Evolutionary conservation across 2,797 vertebrate genomes (phyloP), one percentile per base, ranked within the genome.

Genomic region (Poecilia gillii): DNA sequence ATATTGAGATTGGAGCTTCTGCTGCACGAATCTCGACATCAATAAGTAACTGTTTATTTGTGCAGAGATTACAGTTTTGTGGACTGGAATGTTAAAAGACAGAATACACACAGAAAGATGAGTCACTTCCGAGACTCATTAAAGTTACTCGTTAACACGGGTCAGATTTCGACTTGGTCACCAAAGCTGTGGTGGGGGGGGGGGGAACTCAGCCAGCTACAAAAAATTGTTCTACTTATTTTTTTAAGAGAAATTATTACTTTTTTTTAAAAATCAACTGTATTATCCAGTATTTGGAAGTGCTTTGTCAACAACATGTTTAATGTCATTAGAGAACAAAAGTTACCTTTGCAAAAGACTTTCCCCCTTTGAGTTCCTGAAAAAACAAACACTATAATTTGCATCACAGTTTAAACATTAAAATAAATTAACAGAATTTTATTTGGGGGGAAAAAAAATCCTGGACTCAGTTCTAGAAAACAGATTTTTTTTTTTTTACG

Each of bases 341-440:
- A 31, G 77, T 96, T 97, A 99, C 98, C 98, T 99, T 99, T 92
- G 97, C 96, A 81, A 97, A 99, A 0, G 96, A 90, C 91, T 98
- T 99, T 84, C 98, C 98, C 81, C 98, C 98, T 94, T 99, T 99
- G 86, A 98, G 85, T 93, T 99, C 98, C 98, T 99, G 88, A 80
- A 95, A 88, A 90, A 78, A 86, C 62, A 62, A 90, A 31, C 75
- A 75, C 20, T 45, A n/a, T 14, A n/a, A 45, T 16, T 71, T 16
- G 11, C 25, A 43, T 45, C 39, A 6, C 7, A 20, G 66, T 45
- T 70, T 43, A 11, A 39, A 7, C 74, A 77, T 75, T 7, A 2
- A 43, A 71, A 79, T 16, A 90, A 76, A 86, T 84, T 45, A 62
- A 59, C 9, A 87, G 78, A 23, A 46, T 20, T 62, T 41, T 14